phyloP scores from a whole-genome alignment of 2,797 vertebrate genomes.

The Bradypodion ventrale region DNA sequence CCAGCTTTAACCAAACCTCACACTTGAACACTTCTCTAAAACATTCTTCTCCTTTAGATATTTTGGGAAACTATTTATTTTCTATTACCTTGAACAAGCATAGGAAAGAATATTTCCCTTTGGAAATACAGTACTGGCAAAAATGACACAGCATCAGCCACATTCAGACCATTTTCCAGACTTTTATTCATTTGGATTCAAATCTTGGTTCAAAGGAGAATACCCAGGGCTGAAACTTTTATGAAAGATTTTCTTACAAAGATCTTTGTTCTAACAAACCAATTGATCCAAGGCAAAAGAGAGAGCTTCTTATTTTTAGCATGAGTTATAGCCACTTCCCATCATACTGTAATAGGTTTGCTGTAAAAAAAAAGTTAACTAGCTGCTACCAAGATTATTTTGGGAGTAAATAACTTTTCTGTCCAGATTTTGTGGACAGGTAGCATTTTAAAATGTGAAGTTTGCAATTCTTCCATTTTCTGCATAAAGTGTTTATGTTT shows the following conservation, averaged over 20 bases:
- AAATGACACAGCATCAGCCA: not conserved
- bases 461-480: not conserved
- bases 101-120: not conserved
- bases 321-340: conserved; percentile 17
- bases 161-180: not conserved
- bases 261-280: not conserved
- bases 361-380: not conserved
- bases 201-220: not conserved
- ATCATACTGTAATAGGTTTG: not conserved
- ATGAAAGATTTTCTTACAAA: conserved; percentile 3
- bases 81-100: not conserved
- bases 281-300: not conserved
- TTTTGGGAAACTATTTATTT: not conserved
- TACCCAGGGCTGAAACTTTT: not conserved
- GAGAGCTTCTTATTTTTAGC: conserved; percentile 14
- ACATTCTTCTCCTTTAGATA: not conserved
- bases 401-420: not conserved
- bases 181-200: not conserved
- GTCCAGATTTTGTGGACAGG: not conserved
- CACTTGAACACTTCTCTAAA: not conserved
- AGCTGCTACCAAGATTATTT: not conserved
- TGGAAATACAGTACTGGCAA: not conserved
- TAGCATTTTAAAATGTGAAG: not conserved
- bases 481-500: not conserved
- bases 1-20: not conserved